These are phyloP conservation scores for Euzetes globulus DNA, from an alignment of 2,888 invertebrate genomes.

Conservation along the genomic window DNA sequence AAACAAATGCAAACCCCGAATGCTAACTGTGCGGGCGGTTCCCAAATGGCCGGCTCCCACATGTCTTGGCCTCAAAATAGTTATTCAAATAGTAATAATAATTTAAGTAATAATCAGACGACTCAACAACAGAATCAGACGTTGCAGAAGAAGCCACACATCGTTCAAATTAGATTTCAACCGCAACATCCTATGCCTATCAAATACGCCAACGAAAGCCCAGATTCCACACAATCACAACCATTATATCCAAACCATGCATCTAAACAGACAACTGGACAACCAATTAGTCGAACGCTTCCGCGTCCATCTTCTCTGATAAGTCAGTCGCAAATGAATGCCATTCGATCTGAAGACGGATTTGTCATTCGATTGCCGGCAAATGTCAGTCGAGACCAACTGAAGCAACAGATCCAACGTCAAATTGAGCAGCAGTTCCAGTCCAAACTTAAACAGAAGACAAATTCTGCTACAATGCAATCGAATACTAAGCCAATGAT, in stretches of 20 bases:
- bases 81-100: not conserved
- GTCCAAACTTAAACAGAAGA: constrained; percentile 22
- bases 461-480: constrained; percentile 28
- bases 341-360: not conserved
- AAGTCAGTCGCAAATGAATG: not conserved
- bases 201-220: not conserved
- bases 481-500: not conserved
- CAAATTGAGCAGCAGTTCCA: constrained; percentile 31
- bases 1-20: constrained; percentile 38
- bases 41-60: constrained; percentile 31
- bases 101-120: not conserved
- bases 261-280: not conserved
- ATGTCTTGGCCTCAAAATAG: constrained; percentile 37
- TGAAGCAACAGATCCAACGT: constrained; percentile 31
- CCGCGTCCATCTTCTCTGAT: not conserved
- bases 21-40: constrained; percentile 15
- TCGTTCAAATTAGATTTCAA: not conserved
- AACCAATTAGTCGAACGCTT: not conserved
- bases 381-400: constrained; percentile 19
- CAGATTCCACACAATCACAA: not conserved
- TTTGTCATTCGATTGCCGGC: not conserved
- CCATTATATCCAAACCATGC: not conserved
- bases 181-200: not conserved
- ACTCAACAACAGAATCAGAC: not conserved
- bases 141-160: not conserved